phyloP scores from a whole-genome alignment of 2,113 vertebrate genomes.

The Cricetomys ansorgei region DNA sequence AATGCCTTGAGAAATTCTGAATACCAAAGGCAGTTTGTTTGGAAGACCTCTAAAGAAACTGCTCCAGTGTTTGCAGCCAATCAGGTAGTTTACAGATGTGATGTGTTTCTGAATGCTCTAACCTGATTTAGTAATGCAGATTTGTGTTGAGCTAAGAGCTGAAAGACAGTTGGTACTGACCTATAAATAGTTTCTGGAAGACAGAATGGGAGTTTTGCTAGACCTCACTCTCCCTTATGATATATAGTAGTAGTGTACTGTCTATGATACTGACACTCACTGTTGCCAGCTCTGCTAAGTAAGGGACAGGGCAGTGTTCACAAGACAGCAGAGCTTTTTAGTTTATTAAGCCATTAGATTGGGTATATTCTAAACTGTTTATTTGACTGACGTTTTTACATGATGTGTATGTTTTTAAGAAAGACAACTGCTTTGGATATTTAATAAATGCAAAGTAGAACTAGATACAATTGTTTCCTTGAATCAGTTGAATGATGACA shows the following conservation, averaged over 20 bases:
- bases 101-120: background rate
- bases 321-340: slow-evolving; percentile 12
- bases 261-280: slow-evolving; percentile 39
- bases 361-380: slow-evolving; percentile 52
- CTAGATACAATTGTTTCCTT: background rate
- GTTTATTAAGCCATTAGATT: background rate
- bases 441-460: slow-evolving; percentile 28
- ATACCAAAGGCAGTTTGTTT: slow-evolving; percentile 91
- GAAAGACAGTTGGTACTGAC: background rate
- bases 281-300: slow-evolving; percentile 57
- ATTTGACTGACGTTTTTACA: slow-evolving; percentile 15
- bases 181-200: slow-evolving; percentile 51
- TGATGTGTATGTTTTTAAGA: slow-evolving; percentile 35
- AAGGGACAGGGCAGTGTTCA: slow-evolving; percentile 60
- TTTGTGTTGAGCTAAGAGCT: background rate
- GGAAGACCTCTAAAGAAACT: slow-evolving; percentile 87
- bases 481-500: background rate
- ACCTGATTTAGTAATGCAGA: slow-evolving; percentile 10
- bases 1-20: slow-evolving; percentile 88
- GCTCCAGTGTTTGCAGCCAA: slow-evolving; percentile 89
- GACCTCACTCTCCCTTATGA: background rate
- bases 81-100: slow-evolving; percentile 85
- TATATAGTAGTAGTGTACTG: slow-evolving; percentile 34
- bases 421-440: slow-evolving; percentile 38
- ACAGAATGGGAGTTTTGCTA: slow-evolving; percentile 59